Percentiles rank a stretch among this genome's conserved stretches.
Conservation (phyloP, 2,113 vertebrate genomes). For the Dicaeum eximium region DNA sequence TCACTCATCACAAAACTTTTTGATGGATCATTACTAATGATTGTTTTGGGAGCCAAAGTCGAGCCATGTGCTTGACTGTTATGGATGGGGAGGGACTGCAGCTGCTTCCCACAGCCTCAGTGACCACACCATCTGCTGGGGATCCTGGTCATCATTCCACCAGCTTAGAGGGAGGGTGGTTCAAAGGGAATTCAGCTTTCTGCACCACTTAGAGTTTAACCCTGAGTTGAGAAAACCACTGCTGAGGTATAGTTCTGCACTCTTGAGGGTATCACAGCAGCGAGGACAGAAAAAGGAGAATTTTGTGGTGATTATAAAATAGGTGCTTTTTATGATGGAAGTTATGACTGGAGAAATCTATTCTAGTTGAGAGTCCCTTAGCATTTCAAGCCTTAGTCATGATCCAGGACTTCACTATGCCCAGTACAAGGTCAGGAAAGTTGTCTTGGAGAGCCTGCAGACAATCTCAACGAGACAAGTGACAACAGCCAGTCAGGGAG, state of each 20-base stretch:
- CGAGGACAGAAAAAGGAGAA: background rate
- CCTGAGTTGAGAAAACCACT: background rate
- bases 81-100: background rate
- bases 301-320: background rate
- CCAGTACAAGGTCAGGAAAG: background rate
- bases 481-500: background rate
- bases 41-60: constrained; percentile 17
- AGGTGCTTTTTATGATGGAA: background rate
- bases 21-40: constrained; percentile 54
- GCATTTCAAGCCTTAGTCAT: background rate
- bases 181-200: background rate
- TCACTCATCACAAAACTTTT: constrained; percentile 70
- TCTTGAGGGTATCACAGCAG: accelerated
- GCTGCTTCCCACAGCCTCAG: background rate
- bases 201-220: background rate
- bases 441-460: background rate
- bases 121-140: background rate
- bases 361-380: background rate
- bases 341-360: background rate
- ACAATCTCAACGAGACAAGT: background rate
- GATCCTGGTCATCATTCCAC: background rate
- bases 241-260: background rate
- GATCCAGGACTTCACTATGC: background rate
- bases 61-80: background rate
- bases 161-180: background rate